Conservation (phyloP, 1,140 invertebrate species). For the Yoshiicerus persimilis region DNA sequence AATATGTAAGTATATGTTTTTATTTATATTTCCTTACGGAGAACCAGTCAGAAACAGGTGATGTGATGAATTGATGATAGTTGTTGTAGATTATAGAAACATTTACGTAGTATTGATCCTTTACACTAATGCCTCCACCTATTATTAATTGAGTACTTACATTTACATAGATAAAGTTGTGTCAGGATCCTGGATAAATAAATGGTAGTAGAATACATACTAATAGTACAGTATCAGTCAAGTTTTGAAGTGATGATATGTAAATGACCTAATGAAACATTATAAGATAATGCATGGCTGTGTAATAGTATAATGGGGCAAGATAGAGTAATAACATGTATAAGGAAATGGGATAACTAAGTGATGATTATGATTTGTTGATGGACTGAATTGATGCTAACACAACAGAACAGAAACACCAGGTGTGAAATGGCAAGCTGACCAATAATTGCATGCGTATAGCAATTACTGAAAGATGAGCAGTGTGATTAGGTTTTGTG, state of each 20-base stretch:
- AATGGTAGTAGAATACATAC: neutral
- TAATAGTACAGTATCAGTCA: no score
- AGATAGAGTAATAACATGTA: neutral
- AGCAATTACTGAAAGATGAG: conserved; percentile 20
- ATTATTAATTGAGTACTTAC: neutral
- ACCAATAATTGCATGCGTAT: neutral
- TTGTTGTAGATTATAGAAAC: neutral
- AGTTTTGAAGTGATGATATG: neutral
- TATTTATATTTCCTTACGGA: neutral
- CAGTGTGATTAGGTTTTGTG: neutral
- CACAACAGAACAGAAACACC: neutral
- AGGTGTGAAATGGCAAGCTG: conserved; percentile 5
- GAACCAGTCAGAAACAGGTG: neutral
- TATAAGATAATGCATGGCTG: neutral
- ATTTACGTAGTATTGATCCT: neutral
- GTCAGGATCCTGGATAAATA: neutral
- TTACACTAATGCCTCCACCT: neutral
- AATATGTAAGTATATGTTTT: neutral
- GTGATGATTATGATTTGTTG: neutral
- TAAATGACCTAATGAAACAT: neutral
- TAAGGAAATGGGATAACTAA: neutral
- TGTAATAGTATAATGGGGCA: neutral
- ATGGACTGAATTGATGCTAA: neutral
- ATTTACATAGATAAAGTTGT: neutral
- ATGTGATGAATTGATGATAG: neutral